These are phyloP conservation scores for Graphium colonna DNA, from an alignment of 2,888 invertebrate species.

Conservation along the genomic window DNA sequence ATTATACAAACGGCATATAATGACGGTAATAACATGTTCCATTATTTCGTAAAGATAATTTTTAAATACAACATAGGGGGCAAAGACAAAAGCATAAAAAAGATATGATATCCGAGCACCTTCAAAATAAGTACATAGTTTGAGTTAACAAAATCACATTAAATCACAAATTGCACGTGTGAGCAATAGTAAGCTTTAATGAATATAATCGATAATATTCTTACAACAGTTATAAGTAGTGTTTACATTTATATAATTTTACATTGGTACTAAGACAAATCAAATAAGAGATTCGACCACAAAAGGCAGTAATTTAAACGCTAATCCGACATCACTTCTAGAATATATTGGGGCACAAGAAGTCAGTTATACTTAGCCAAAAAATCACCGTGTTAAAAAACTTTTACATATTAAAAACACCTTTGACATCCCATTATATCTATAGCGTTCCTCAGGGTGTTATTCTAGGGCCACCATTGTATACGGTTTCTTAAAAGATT, in stretches of 20 bases:
- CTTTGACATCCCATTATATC: too few relatives aligned
- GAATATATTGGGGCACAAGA: not conserved
- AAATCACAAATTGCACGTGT: slow-evolving; percentile 6
- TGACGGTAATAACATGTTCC: slow-evolving; percentile 13
- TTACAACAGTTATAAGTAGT: not conserved
- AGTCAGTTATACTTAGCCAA: not conserved
- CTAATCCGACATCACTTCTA: not conserved
- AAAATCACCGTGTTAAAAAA: not conserved
- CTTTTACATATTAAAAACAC: too few relatives aligned
- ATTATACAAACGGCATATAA: slow-evolving; percentile 26
- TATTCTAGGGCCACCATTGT: not conserved
- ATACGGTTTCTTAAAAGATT: not conserved
- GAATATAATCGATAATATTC: not conserved
- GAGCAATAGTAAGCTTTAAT: slow-evolving; percentile 5
- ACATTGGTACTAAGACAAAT: not conserved
- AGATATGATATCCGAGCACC: slow-evolving; percentile 10
- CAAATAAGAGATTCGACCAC: slow-evolving; percentile 4
- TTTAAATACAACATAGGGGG: slow-evolving; percentile 6
- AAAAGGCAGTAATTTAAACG: not conserved
- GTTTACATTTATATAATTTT: not conserved
- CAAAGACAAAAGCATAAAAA: slow-evolving; percentile 2
- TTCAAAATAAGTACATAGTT: slow-evolving; percentile 17
- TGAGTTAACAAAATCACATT: slow-evolving; percentile 17
- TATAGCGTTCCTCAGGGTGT: not conserved
- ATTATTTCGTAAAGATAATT: slow-evolving; percentile 10